These are phyloP conservation scores for Pseudochirops cupreus DNA, from an alignment of 2,797 vertebrate genomes.

Conservation along the genomic window DNA sequence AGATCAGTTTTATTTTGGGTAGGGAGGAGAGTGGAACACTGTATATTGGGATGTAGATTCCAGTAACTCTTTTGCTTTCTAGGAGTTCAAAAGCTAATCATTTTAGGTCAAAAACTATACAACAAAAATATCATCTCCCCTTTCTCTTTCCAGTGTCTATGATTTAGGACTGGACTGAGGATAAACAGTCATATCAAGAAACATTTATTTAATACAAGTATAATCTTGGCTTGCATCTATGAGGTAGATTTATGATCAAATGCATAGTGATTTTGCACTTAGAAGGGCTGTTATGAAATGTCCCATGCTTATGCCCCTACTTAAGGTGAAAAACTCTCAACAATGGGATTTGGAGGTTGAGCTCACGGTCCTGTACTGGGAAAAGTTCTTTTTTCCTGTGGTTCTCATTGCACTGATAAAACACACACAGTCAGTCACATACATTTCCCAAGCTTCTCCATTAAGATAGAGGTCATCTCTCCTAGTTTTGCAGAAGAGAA, in stretches of 20 bases:
- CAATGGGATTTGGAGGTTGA: not conserved
- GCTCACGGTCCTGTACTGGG: not conserved
- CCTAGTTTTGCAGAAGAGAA: not conserved
- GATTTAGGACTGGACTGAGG: not conserved
- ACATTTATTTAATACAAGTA: not conserved
- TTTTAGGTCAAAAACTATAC: conserved; percentile 13
- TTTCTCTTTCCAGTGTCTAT: not conserved
- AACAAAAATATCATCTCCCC: not conserved
- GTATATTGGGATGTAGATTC: not conserved
- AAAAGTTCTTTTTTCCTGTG: not conserved
- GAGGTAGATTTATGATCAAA: not conserved
- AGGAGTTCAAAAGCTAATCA: conserved; percentile 12
- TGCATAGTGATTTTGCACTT: not conserved
- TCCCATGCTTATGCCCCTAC: not conserved
- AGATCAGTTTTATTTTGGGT: conserved; percentile 54
- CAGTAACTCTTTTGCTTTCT: not conserved
- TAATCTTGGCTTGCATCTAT: not conserved
- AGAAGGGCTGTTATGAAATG: not conserved
- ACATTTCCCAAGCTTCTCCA: not conserved
- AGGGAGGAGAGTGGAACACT: not conserved
- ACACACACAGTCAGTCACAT: not conserved
- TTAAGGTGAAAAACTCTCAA: not conserved
- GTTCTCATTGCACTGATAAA: not conserved
- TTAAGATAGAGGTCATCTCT: not conserved
- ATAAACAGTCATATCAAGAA: not conserved